phyloP scores from a whole-genome alignment of 2,888 invertebrate species.

The Vesta saturnalis region DNA sequence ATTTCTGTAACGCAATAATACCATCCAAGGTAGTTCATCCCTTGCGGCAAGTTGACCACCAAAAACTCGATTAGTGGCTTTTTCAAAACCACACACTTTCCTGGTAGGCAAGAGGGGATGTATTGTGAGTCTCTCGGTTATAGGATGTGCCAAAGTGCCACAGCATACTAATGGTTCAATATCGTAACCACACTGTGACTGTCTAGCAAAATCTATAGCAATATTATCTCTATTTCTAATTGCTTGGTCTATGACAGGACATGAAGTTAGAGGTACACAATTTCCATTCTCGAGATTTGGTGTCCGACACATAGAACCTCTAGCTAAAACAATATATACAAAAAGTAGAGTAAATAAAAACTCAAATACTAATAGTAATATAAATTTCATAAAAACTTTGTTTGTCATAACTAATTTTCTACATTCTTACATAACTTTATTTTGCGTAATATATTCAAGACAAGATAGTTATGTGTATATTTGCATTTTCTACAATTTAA shows the following conservation, averaged over 20 bases:
- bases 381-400: too few relatives aligned
- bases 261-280: slow-evolving; percentile 62
- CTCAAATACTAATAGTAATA: too few relatives aligned
- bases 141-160: not conserved
- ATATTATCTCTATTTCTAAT: not conserved
- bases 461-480: too few relatives aligned
- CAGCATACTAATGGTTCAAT: slow-evolving; percentile 66
- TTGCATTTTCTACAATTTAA: too few relatives aligned
- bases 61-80: not conserved
- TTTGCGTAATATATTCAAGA: too few relatives aligned
- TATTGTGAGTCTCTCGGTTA: not conserved
- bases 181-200: slow-evolving; percentile 65
- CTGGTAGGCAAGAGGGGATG: slow-evolving; percentile 15
- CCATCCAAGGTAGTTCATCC: slow-evolving; percentile 62
- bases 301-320: slow-evolving; percentile 46
- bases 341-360: not conserved
- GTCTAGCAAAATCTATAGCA: slow-evolving; percentile 54
- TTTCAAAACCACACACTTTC: slow-evolving; percentile 22
- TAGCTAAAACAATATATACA: slow-evolving; percentile 3
- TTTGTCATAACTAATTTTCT: too few relatives aligned
- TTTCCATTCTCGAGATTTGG: slow-evolving; percentile 57
- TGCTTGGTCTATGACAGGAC: slow-evolving; percentile 43
- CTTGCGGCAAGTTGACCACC: slow-evolving; percentile 54
- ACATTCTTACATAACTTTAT: too few relatives aligned
- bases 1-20: slow-evolving; percentile 58